phyloP scores from a whole-genome alignment of 2,888 invertebrate genomes.

The Scaptomyza flava region DNA sequence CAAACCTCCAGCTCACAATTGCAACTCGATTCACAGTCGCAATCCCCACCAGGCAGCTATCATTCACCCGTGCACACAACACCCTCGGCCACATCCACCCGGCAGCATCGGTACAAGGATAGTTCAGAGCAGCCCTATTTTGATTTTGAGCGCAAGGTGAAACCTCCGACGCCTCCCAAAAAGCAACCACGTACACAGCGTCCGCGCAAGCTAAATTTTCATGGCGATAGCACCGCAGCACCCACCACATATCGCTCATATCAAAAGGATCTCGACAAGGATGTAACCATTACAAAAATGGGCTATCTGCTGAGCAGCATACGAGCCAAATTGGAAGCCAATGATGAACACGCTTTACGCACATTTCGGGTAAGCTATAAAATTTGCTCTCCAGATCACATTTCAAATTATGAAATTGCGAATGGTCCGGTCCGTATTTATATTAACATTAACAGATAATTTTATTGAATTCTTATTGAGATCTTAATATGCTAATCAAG shows the following conservation, averaged over 20 bases:
- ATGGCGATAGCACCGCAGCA: constrained; percentile 36
- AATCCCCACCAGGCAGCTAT: constrained; percentile 82
- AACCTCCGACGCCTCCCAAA: constrained; percentile 76
- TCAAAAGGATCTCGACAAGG: constrained; percentile 81
- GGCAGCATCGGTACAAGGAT: constrained; percentile 30
- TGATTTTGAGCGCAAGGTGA: constrained; percentile 81
- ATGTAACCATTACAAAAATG: constrained; percentile 82
- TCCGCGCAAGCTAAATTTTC: constrained; percentile 75
- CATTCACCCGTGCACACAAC: constrained; percentile 79
- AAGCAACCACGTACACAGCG: constrained; percentile 52
- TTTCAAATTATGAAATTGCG: too few relatives aligned
- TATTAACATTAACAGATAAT: neutral
- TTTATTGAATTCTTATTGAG: constrained; percentile 9
- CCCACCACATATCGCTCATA: constrained; percentile 81
- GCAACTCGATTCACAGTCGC: constrained; percentile 61
- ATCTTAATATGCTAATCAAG: constrained; percentile 38
- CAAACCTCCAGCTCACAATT: constrained; percentile 71
- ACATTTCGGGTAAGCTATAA: constrained; percentile 77
- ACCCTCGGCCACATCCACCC: constrained; percentile 40
- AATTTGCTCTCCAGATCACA: too few relatives aligned
- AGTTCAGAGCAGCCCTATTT: constrained; percentile 61
- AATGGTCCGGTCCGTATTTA: too few relatives aligned
- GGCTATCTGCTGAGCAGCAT: constrained; percentile 82
- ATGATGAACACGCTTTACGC: constrained; percentile 75
- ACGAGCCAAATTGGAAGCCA: constrained; percentile 80